These are phyloP conservation scores for Bagarius yarrelli DNA, from an alignment of 2,113 vertebrate species.

Conservation along the genomic window DNA sequence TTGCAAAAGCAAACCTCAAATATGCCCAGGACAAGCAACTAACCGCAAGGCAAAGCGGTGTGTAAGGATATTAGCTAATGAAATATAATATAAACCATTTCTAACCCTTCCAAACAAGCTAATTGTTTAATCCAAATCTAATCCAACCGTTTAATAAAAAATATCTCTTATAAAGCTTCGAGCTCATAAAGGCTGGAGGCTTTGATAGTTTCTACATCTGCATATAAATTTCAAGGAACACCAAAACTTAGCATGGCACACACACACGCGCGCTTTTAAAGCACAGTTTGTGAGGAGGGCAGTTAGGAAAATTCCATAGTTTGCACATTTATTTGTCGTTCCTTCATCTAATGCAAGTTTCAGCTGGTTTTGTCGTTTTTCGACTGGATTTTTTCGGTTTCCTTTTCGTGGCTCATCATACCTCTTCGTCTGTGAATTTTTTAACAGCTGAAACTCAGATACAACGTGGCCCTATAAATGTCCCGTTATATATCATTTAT, in stretches of 20 bases:
- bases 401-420: not conserved
- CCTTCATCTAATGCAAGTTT: not conserved
- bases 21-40: not conserved
- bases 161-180: not conserved
- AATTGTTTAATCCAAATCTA: not conserved
- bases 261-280: not conserved
- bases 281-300: not conserved
- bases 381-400: not conserved
- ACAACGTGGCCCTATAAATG: not conserved
- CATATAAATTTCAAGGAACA: not conserved
- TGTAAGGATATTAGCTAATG: not conserved
- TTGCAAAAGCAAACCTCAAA: not conserved
- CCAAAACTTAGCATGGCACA: conserved; percentile 1
- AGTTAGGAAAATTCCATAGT: conserved; percentile 22
- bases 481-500: not conserved
- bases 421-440: conserved; percentile 11
- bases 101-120: not conserved
- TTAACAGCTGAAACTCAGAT: conserved; percentile 21
- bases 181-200: not conserved
- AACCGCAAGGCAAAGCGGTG: not conserved
- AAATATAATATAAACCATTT: not conserved
- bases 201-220: conserved; percentile 1
- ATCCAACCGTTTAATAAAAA: not conserved
- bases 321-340: not conserved
- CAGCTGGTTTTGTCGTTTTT: not conserved